Conservation (phyloP, 2,797 vertebrate genomes). For the Pantherophis vulpinus region DNA sequence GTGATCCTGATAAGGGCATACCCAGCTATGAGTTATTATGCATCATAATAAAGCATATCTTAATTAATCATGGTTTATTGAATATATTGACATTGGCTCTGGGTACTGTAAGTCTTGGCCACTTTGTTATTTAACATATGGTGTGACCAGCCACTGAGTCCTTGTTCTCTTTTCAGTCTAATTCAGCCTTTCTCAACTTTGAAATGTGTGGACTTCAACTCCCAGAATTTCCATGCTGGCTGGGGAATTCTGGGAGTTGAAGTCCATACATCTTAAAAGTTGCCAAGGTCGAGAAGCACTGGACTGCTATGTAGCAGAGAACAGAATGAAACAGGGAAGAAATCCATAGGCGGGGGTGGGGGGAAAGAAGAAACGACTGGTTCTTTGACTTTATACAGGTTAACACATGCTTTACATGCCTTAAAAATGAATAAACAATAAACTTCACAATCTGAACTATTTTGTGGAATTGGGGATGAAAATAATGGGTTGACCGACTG, state of each 20-base stretch:
- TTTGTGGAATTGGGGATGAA: neutral
- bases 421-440: neutral
- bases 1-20: neutral
- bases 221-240: neutral
- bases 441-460: neutral
- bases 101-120: neutral
- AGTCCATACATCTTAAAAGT: neutral
- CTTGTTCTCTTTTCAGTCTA: neutral
- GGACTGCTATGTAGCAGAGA: neutral
- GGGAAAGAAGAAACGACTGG: neutral
- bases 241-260: neutral
- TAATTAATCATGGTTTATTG: neutral
- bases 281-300: neutral
- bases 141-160: neutral
- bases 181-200: neutral
- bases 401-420: neutral
- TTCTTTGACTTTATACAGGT: neutral
- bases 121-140: neutral
- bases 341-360: neutral
- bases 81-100: neutral
- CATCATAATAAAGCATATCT: neutral
- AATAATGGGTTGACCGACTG: neutral
- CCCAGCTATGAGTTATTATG: neutral
- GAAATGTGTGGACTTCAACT: neutral
- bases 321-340: neutral